Base-by-base conservation (phyloP, 2,797 vertebrate species). In the Etheostoma perlongum region DNA sequence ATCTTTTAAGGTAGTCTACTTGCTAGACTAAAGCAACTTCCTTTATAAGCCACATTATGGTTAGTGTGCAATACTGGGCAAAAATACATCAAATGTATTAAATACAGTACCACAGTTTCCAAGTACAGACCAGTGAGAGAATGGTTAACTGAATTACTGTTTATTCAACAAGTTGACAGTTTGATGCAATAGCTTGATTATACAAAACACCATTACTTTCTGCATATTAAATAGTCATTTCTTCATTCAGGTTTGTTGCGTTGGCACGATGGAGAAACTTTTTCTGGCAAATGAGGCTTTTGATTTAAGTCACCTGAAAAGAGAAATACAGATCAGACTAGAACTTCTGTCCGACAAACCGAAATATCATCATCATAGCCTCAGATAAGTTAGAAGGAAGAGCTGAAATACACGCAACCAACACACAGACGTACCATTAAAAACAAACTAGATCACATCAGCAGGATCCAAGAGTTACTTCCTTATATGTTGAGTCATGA, bases 381-480 rank as follows among this genome's bases (percentile, higher is more conserved):
- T 88, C 86, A 81, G 83, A 59, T 18, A 49, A 62, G 21, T 64
- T 75, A 4, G 72, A 87, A 83, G 88, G 84, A 85, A 76, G 76
- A 72, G 84, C 84, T 86, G 70, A 86, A 74, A 87, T 85, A 81
- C 40, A 40, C 8, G 9, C 33, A 36, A 36, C 30, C 30, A 33
- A 33, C 30, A 33, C 33, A 40, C 36, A 40, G 8, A 11, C 51
- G 42, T 67, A 76, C 81, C 69, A 9, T 44, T 27, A 33, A 59
- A 59, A 62, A 49, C 11, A n/a, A 25, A 15, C 36, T 48, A 36
- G 55, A 44, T 44, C 42, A 44, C 25, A 8, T 6, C 8, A 18
- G 4, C 53, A 66, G 58, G 30, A 46, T 3, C 14, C 4, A 13
- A 27, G 9, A 7, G 42, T 11, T 7, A 4, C 13, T 33, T 33